Conservation (phyloP, 2,797 vertebrate species). For the Cossypha niveicapilla region DNA sequence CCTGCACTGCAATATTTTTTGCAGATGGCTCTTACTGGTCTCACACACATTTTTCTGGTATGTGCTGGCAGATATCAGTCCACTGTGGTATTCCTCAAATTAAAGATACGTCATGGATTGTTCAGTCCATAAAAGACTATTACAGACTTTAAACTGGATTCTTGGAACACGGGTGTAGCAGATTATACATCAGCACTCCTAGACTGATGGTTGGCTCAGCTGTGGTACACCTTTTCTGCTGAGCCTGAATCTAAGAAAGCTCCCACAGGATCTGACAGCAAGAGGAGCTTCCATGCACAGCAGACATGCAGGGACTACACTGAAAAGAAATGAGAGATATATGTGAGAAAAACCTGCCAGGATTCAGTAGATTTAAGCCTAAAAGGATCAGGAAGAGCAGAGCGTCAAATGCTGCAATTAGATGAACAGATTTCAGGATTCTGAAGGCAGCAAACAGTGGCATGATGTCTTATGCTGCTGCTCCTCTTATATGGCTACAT, state of each 20-base stretch:
- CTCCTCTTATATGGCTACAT: rapidly evolving
- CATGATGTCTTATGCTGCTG: not conserved
- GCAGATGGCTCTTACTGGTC: not conserved
- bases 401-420: not conserved
- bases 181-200: not conserved
- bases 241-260: not conserved
- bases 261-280: not conserved
- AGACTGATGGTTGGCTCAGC: not conserved
- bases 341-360: not conserved
- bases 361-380: not conserved
- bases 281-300: not conserved
- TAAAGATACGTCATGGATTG: not conserved
- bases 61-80: not conserved
- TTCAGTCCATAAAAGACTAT: not conserved
- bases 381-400: not conserved
- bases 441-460: not conserved
- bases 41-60: not conserved
- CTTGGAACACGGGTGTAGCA: not conserved
- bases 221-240: not conserved
- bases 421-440: not conserved
- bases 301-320: not conserved
- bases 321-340: not conserved
- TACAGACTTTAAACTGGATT: not conserved
- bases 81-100: not conserved
- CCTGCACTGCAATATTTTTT: not conserved